These are phyloP conservation scores for Lithophane ornitopus DNA, from an alignment of 2,888 invertebrate genomes.

Conservation along the genomic window DNA sequence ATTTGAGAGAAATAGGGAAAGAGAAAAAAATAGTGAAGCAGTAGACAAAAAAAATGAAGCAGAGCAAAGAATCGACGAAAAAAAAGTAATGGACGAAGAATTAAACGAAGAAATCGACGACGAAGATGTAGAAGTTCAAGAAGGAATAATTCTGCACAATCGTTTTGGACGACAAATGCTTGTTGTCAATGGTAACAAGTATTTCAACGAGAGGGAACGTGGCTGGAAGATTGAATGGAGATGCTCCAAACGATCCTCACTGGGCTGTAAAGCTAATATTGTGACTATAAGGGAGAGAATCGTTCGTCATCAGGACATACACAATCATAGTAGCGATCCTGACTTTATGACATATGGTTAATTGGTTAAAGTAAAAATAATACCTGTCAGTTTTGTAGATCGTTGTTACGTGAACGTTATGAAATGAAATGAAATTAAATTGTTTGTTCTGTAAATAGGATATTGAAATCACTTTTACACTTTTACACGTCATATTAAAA, in stretches of 20 bases:
- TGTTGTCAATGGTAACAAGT: conserved; percentile 59
- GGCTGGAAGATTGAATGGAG: conserved; percentile 60
- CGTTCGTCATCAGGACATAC: conserved; percentile 43
- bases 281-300: conserved; percentile 67
- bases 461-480: no score
- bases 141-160: conserved; percentile 39
- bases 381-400: neutral
- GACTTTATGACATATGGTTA: conserved; percentile 12
- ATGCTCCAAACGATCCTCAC: conserved; percentile 44
- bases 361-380: neutral
- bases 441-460: no score
- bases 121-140: conserved; percentile 33
- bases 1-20: neutral
- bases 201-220: conserved; percentile 52
- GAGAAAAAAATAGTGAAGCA: neutral
- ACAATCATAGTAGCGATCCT: conserved; percentile 41
- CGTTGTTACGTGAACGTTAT: neutral
- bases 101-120: conserved; percentile 11
- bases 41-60: neutral
- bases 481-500: no score
- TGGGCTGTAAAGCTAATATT: conserved; percentile 61
- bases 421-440: no score
- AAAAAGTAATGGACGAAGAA: neutral
- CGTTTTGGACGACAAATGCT: conserved; percentile 42
- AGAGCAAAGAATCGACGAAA: neutral